A percentile compares a stretch with the other conserved stretches of the same genome.
Evolutionary conservation across 2,888 invertebrate genomes (phyloP).

Genomic region (Ormyrus nitidulus): DNA sequence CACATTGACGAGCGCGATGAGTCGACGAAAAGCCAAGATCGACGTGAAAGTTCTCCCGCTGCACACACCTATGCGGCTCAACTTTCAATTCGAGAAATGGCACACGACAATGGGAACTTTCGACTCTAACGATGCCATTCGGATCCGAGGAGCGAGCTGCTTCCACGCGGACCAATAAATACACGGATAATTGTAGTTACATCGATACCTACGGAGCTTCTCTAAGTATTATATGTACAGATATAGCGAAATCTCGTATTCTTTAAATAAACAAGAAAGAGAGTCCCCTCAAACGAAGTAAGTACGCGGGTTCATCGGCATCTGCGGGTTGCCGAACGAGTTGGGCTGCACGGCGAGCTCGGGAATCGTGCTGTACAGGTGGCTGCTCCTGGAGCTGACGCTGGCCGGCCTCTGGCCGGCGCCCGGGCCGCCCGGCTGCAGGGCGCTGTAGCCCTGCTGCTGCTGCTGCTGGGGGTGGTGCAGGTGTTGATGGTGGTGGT

Average conservation of each 20-base stretch:
- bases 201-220: conserved; percentile 29
- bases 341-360: conserved; percentile 69
- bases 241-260: not conserved
- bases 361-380: conserved; percentile 74
- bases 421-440: conserved; percentile 62
- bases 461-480: conserved; percentile 78
- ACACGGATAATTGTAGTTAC: not conserved
- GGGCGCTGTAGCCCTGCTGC: conserved; percentile 76
- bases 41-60: conserved; percentile 41
- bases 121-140: conserved; percentile 9
- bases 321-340: conserved; percentile 62
- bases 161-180: conserved; percentile 27
- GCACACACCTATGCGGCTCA: conserved; percentile 17
- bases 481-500: conserved; percentile 78
- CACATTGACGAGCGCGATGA: conserved; percentile 40
- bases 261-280: conserved; percentile 11
- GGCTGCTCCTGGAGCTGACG: conserved; percentile 72
- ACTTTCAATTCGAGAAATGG: conserved; percentile 43
- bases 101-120: conserved; percentile 32
- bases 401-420: conserved; percentile 68
- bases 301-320: conserved; percentile 73
- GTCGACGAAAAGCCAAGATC: conserved; percentile 28
- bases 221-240: conserved; percentile 34
- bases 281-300: conserved; percentile 68
- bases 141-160: not conserved